A percentile compares a stretch with the other conserved stretches of the same genome.
phyloP scores from a whole-genome alignment of 2,797 vertebrate species.

The Microctenopoma stevenorrisi region DNA sequence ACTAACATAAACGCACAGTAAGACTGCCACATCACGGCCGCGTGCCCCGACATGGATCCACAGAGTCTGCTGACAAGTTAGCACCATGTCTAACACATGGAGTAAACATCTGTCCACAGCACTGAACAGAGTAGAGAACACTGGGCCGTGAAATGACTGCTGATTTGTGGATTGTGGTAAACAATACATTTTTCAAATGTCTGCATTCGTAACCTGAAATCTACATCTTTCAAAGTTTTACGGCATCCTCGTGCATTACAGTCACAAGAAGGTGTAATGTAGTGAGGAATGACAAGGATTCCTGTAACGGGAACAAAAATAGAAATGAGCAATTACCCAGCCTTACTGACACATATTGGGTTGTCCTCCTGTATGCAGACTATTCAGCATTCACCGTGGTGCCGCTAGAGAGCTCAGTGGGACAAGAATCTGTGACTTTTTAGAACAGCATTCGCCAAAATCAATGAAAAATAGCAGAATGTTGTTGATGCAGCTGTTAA shows the following conservation, averaged over 20 bases:
- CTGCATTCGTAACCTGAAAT: conserved; percentile 4
- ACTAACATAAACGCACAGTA: conserved; percentile 20
- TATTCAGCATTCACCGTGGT: conserved; percentile 32
- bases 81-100: conserved; percentile 19
- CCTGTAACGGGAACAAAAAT: conserved; percentile 36
- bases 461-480: conserved; percentile 12
- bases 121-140: conserved; percentile 18
- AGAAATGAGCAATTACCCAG: conserved; percentile 57
- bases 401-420: conserved; percentile 35
- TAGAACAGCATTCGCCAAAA: conserved; percentile 18
- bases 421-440: conserved; percentile 25
- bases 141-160: background rate
- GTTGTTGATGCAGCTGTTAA: conserved; percentile 43
- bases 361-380: conserved; percentile 32
- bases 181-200: background rate
- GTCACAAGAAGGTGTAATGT: background rate
- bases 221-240: conserved; percentile 3
- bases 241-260: conserved; percentile 10
- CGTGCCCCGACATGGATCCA: background rate
- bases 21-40: conserved; percentile 24
- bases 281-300: conserved; percentile 10
- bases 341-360: conserved; percentile 38
- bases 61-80: conserved; percentile 15
- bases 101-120: conserved; percentile 25
- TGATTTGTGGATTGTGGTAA: conserved; percentile 1